Conservation (phyloP, 37 sponge, comb jelly and placozoan genomes). For the Hexactinellida sp. region DNA sequence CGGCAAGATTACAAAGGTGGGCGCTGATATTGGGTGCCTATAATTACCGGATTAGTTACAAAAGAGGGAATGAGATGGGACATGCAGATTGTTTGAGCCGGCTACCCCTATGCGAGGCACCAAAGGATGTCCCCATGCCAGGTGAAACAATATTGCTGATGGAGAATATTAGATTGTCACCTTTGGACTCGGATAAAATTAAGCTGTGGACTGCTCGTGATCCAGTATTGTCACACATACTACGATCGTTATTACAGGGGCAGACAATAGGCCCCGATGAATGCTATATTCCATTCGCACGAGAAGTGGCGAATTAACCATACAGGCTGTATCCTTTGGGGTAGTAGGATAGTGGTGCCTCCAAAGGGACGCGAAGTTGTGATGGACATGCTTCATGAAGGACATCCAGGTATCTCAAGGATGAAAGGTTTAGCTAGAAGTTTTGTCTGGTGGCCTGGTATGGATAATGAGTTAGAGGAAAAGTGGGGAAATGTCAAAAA, state of each 20-base stretch:
- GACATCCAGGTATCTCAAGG: neutral
- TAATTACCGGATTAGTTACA: conserved; percentile 14
- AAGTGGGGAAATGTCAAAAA: conserved; percentile 12
- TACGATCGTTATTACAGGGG: neutral
- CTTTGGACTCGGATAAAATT: neutral
- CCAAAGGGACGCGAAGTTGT: neutral
- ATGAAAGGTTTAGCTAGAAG: conserved; percentile 27
- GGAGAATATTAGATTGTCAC: neutral
- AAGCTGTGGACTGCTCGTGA: neutral
- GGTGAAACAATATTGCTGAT: conserved; percentile 13
- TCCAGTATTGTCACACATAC: neutral
- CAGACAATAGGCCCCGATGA: neutral
- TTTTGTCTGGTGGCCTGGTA: conserved; percentile 32
- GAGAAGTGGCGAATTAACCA: neutral
- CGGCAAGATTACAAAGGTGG: conserved; percentile 25
- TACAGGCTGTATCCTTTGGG: conserved; percentile 19
- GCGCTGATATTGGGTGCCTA: conserved; percentile 18
- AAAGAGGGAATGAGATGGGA: neutral
- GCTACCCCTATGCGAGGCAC: neutral
- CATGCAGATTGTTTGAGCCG: neutral
- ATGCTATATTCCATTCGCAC: neutral
- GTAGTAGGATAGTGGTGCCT: neutral
- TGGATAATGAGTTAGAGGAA: conserved; percentile 28
- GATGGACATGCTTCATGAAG: neutral
- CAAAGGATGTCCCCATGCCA: neutral